A percentile compares a stretch with the other conserved stretches of the same genome.
Evolutionary conservation across 2,888 invertebrate species (phyloP).

Genomic region (Andrena minutula): DNA sequence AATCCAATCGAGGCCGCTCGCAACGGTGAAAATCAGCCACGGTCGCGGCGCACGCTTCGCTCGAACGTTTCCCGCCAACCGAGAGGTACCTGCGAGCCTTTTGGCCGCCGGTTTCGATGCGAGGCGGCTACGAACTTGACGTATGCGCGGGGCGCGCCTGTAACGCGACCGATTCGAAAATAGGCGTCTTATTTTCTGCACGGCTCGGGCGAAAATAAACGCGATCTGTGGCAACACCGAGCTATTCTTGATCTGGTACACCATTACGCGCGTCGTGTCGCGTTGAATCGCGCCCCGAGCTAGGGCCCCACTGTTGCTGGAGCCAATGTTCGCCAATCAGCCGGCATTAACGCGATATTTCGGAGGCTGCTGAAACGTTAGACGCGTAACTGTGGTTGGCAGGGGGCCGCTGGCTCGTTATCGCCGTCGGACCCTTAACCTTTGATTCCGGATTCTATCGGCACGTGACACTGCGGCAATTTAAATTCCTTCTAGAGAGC

Average conservation of each 20-base stretch:
- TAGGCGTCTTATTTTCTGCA: slow-evolving; percentile 77
- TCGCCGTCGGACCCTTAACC: slow-evolving; percentile 49
- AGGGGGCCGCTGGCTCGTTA: slow-evolving; percentile 31
- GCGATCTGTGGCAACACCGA: slow-evolving; percentile 69
- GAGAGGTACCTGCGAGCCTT: slow-evolving; percentile 20
- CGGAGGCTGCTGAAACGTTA: not conserved
- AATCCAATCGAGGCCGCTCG: not conserved
- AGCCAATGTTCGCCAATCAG: slow-evolving; percentile 31
- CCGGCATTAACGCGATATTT: slow-evolving; percentile 33
- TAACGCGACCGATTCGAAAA: slow-evolving; percentile 72
- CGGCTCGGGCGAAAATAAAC: slow-evolving; percentile 77
- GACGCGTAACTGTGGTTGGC: not conserved
- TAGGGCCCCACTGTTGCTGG: slow-evolving; percentile 19
- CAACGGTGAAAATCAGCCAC: not conserved
- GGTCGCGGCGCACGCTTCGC: not conserved
- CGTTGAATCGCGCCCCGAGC: slow-evolving; percentile 18
- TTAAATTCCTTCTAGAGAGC: slow-evolving; percentile 60
- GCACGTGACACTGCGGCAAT: slow-evolving; percentile 42
- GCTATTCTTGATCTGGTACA: slow-evolving; percentile 72
- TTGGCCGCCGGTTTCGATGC: slow-evolving; percentile 27
- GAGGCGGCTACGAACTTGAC: slow-evolving; percentile 64
- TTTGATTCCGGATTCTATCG: slow-evolving; percentile 59
- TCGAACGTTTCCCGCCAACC: slow-evolving; percentile 9
- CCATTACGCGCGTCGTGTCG: slow-evolving; percentile 50
- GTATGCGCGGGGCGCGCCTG: slow-evolving; percentile 56